Percentiles rank a stretch among this genome's conserved stretches.
phyloP scores from a whole-genome alignment of 2,113 vertebrate genomes.

The Anthoscopus minutus region DNA sequence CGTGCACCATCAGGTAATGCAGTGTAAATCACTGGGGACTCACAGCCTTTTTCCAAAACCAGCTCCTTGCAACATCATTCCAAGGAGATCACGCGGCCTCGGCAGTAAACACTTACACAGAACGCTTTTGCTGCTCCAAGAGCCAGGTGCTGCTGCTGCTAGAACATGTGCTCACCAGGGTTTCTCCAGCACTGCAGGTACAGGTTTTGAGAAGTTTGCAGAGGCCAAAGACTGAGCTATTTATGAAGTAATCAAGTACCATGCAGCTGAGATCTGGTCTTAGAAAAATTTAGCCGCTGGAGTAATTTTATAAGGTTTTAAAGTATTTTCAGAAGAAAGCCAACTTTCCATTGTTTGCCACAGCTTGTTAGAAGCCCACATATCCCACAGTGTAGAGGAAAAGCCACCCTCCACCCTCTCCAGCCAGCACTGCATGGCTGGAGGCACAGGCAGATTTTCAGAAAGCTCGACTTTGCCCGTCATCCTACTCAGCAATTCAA shows the following conservation, averaged over 20 bases:
- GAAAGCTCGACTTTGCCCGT: background rate
- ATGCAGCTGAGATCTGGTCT: background rate
- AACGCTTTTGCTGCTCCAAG: background rate
- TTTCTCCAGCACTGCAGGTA: background rate
- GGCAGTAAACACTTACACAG: background rate
- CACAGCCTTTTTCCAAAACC: background rate
- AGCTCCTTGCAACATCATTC: background rate
- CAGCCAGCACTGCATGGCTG: background rate
- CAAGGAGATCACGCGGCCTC: background rate
- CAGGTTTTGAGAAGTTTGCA: background rate
- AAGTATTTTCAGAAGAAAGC: slow-evolving; percentile 16
- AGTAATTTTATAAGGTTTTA: background rate
- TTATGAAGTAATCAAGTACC: background rate
- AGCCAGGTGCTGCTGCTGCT: slow-evolving; percentile 16
- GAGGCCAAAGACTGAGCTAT: background rate
- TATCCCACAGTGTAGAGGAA: background rate
- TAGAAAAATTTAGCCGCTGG: background rate
- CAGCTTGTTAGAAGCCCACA: background rate
- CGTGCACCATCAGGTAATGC: rapidly evolving
- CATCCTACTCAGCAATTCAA: background rate
- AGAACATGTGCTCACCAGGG: background rate
- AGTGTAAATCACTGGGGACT: background rate
- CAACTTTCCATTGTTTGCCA: slow-evolving; percentile 32
- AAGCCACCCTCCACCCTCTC: background rate
- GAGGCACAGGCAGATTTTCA: background rate